Base-by-base conservation (phyloP, 2,797 vertebrate species). In the Cossypha niveicapilla region DNA sequence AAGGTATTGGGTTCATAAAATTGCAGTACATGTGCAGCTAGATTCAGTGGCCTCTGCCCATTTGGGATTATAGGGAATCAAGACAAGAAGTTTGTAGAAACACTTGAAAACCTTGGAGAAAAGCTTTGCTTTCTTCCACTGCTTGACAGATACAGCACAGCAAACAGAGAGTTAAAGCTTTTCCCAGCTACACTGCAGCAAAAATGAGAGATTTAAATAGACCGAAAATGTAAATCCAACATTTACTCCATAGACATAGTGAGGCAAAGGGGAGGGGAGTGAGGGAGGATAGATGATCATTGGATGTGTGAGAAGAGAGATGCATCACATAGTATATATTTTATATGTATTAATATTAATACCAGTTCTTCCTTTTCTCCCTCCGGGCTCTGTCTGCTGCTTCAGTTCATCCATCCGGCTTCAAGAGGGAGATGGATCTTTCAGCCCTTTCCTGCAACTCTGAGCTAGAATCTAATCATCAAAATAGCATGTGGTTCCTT, bases 281-380 rank as follows among this genome's bases (percentile, higher is more conserved):
- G 80, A 95, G 77, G 57, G 71, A 96, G 86, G 67, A 96, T 95
- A 88, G 89, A 96, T 92, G 86, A 96, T 96, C 88, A 92, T 87
- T 94, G 94, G 89, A 95, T 96, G 89, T 93, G 88, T 75, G 83
- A 95, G 74, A 95, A 96, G 92, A 95, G 94, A 95, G 93, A 95
- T 97, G 93, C 95, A 95, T 96, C 95, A 86, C 85, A 93, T 34
- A 92, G 95, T 96, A 93, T 91, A 94, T 96, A 96, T 97, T 97
- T 97, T 97, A 96, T 96, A 94, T 48, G 66, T 95, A 96, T 97
- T 96, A 96, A 96, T 96, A 96, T 96, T 97, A 90, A 95, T 94
- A 92, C 37, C 66, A 86, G 66, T 90, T 93, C 90, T 96, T 96
- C 88, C 73, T 73, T 86, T 87, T 91, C 80, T 91, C 86, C 94